These are phyloP conservation scores for Coleophora deauratella DNA, from an alignment of 2,888 invertebrate species.

Conservation along the genomic window DNA sequence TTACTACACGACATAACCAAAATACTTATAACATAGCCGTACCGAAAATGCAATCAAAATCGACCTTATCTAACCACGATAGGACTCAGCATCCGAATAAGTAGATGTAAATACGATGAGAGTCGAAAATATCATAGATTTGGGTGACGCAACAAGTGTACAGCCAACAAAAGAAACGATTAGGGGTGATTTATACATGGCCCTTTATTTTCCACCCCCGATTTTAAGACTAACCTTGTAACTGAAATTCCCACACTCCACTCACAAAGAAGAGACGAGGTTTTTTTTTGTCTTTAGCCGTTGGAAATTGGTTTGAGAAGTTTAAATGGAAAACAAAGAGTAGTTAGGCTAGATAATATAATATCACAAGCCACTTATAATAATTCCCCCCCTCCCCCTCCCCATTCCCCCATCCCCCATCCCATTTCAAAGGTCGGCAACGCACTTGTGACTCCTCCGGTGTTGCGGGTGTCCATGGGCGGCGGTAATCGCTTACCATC, in stretches of 20 bases:
- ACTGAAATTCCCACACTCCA: slow-evolving; percentile 69
- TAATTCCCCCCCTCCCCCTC: too few species aligned
- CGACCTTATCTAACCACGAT: slow-evolving; percentile 8
- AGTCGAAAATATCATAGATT: slow-evolving; percentile 11
- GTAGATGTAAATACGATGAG: neutral
- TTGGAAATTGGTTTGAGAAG: slow-evolving; percentile 4
- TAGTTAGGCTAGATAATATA: too few species aligned
- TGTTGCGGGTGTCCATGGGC: too few species aligned
- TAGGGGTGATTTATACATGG: slow-evolving; percentile 68
- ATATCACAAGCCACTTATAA: too few species aligned
- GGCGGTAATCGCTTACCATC: too few species aligned
- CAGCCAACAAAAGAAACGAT: slow-evolving; percentile 55
- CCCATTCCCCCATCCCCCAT: too few species aligned
- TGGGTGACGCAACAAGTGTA: slow-evolving; percentile 66
- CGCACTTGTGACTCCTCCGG: too few species aligned
- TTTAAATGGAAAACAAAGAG: slow-evolving; percentile 6
- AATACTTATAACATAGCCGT: slow-evolving; percentile 4
- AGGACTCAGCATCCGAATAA: slow-evolving; percentile 13
- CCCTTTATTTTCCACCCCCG: slow-evolving; percentile 64
- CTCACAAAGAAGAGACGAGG: slow-evolving; percentile 18
- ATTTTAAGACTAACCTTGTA: slow-evolving; percentile 46
- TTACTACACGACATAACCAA: slow-evolving; percentile 23
- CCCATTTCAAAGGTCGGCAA: too few species aligned
- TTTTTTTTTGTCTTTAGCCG: slow-evolving; percentile 22
- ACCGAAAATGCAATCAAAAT: neutral